Evolutionary conservation across 2,113 vertebrate genomes (phyloP), one percentile per base, ranked within the genome.

Genomic region (Otus sunia): DNA sequence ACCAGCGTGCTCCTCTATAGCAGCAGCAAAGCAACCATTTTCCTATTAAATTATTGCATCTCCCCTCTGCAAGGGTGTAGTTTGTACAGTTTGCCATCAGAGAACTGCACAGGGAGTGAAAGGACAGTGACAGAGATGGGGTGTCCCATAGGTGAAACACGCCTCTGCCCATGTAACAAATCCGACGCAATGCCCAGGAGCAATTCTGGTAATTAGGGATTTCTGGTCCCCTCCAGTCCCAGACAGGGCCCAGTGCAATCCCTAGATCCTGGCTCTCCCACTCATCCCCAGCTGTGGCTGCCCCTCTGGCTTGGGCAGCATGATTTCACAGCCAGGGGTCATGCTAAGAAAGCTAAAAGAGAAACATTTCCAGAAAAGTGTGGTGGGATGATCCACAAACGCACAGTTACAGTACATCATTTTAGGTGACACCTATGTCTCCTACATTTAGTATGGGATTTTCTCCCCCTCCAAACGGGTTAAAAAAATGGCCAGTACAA

Each of bases 311-410:
- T 20, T 27, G n/a, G 27, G 20, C 59, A 56, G 58, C 53, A 6
- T 3, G 9, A n/a, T 9, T 55, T 49, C 21, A 26, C 55, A 59
- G 29, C 20, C 0, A 0, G 7, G 10, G 17, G 0, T 12, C 5
- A 0, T 32, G 37, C 37, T 37, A 36, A 55, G 32, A 39, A 81
- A 63, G 12, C 7, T 60, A 7, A 43, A 72, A 34, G 15, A 85
- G 32, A 37, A 87, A 29, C 7, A 21, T 45, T 75, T 88, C 77
- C 43, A 60, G 64, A 87, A 30, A 2, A 43, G 21, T 39, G 11
- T 0, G 0, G 22, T 27, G 52, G n/a, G 16, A 52, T 34, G 34
- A 68, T 82, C 66, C 64, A 78, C 41, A 63, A 56, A 41, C 12
- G 20, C 7, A 14, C 32, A 43, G 23, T 32, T 82, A 49, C 34